Base-by-base conservation (phyloP, 2,113 vertebrate genomes). In the Malaclemys terrapin region DNA sequence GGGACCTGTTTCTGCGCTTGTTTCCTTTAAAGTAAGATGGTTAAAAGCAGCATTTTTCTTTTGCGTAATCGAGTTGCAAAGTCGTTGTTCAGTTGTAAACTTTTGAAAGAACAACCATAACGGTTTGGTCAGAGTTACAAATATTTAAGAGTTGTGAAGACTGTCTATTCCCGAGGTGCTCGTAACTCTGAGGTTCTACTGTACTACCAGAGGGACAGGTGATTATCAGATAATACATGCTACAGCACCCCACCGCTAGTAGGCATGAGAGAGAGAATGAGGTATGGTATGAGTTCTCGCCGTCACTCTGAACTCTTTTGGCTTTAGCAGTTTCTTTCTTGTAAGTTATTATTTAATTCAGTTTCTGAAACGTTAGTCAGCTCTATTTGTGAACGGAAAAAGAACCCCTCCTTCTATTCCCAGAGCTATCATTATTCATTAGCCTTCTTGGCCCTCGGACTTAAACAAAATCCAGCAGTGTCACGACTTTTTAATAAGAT, bases 401-500 rank as follows among this genome's bases (percentile, higher is more conserved):
- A 2, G 4, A 72, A 38, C 79, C 88, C 80, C 95, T 87, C 54
- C 50, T 85, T 91, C 95, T 95, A 94, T 97, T 96, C 95, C 94
- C 93, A 89, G 92, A 97, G 93, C 94, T 94, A 96, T 97, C 95
- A 88, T 92, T 95, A 92, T 93, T 94, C 96, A 98, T 97, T 97
- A 97, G 96, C 84, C 95, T 97, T 94, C 94, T 96, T 96, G 93
- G 96, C 90, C 92, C 91, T 72, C 53, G 59, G 95, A 95, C 93
- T 97, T 96, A 95, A 94, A 97, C 96, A 80, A 96, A 96, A 97
- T 95, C 75, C 2, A 94, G 87, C 90, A 62, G 96, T 97, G 96
- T 97, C 96, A 97, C 93, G 97, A 97, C 95, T 94, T 92, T 82
- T 98, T 98, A 98, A 98, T 98, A 97, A 97, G 97, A 98, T 98